A percentile compares a stretch with the other conserved stretches of the same genome.
These are phyloP conservation scores for Hanleya hanleyi DNA, from an alignment of 2,888 invertebrate genomes.

Conservation along the genomic window DNA sequence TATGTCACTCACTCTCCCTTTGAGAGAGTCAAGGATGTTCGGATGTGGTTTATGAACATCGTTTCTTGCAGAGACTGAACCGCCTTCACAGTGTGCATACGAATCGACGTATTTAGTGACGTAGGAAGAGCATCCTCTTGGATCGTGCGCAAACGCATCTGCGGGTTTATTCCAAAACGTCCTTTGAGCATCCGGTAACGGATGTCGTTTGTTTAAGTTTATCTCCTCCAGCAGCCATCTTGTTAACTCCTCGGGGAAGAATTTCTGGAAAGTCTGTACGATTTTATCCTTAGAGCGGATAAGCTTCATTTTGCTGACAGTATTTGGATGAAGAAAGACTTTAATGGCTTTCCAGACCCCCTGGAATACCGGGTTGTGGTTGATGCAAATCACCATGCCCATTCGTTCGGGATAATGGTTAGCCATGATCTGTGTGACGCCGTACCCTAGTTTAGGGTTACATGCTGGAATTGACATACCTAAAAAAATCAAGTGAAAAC, in stretches of 20 bases:
- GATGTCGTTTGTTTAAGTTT: conserved; percentile 59
- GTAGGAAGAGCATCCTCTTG: conserved; percentile 65
- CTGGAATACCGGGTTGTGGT: conserved; percentile 68
- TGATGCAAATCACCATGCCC: conserved; percentile 66
- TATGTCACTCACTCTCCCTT: conserved; percentile 33
- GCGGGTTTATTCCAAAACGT: conserved; percentile 65
- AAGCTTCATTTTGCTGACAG: conserved; percentile 63
- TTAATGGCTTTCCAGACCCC: conserved; percentile 70
- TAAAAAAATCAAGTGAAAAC: conserved; percentile 41
- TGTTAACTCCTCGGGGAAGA: conserved; percentile 62
- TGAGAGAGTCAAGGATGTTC: conserved; percentile 58
- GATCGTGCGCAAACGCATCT: conserved; percentile 55
- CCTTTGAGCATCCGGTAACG: conserved; percentile 52
- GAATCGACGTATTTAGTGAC: conserved; percentile 54
- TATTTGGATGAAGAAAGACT: conserved; percentile 64
- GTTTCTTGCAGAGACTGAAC: background rate
- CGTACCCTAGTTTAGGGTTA: conserved; percentile 68
- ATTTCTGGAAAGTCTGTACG: conserved; percentile 51
- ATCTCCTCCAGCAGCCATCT: conserved; percentile 68
- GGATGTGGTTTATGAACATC: conserved; percentile 65
- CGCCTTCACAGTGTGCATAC: conserved; percentile 19
- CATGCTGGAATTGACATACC: conserved; percentile 68
- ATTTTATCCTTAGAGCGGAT: conserved; percentile 62
- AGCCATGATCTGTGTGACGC: conserved; percentile 61
- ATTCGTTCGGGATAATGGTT: conserved; percentile 72